Evolutionary conservation across 2,888 invertebrate genomes (phyloP), one percentile per base, ranked within the genome.

Genomic region (Liodrosophila aerea): DNA sequence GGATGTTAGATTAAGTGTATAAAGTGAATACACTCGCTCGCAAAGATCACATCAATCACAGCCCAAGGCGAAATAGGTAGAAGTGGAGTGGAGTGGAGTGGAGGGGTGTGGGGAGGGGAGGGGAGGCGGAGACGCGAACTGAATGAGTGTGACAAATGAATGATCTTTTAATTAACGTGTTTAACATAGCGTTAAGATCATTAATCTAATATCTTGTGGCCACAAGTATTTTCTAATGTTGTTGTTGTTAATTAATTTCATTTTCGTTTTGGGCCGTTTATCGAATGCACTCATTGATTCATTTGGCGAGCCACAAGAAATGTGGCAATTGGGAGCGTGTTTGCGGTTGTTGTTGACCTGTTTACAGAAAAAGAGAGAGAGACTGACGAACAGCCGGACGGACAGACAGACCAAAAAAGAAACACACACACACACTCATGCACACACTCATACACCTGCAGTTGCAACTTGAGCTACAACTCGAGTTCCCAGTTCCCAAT

Each of bases 81-180:
- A 7, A 22, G 22, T 5, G 22, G 29, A 29, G 5, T 7, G 7
- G 29, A 8, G 29, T 1, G 18, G 2, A 37, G 12, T 44, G 22
- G 53, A 46, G 37, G 22, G 44, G 40, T 73, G 45, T 73, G 50
- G n/a, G n/a, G n/a, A n/a, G n/a, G n/a, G n/a, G n/a, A n/a, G n/a
- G n/a, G n/a, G n/a, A n/a, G n/a, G n/a, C n/a, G n/a, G n/a, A n/a
- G n/a, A n/a, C n/a, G n/a, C 5, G 18, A 9, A 37, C 12, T 44
- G 22, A 62, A 46, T 43, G 22, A 47, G 40, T 73, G 45, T 73
- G 50, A 61, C 63, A 61, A 68, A 68, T 68, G 54, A 54, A 47
- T 54, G 54, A 54, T 40, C 39, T 40, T 40, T 54, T 73, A 57
- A 69, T 69, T 57, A 40, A 31, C 34, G 34, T 45, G 61, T 45